Evolutionary conservation across 2,888 invertebrate species (phyloP), one percentile per base, ranked within the genome.

Genomic region (Drosophila paranaensis): DNA sequence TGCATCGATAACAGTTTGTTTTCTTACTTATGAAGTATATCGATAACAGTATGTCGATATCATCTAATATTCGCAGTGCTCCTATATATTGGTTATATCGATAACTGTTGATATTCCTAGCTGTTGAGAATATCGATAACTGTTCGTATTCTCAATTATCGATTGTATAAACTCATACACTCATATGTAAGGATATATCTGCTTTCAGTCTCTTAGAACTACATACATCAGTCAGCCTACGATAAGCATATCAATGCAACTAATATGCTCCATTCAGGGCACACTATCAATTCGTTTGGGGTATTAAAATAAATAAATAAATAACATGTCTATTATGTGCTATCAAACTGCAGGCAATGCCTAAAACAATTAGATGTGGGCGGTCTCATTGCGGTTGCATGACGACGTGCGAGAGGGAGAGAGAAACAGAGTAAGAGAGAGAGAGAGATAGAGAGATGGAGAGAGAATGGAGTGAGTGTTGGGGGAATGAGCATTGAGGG

Each of bases 291-390:
- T 40, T 35, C 51, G 37, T 53, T 37, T 25, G 35, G 51, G 51
- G 51, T 25, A 53, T 53, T 53, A 56, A 56, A 46, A 50, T 57
- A 70, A 62, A 62, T 65, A 53, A 56, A 66, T 81, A 77, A 71
- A 77, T 60, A 77, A 66, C 65, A 69, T 74, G 75, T 82, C 72
- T 84, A 89, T 88, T 88, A 89, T 87, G 74, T 87, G 85, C 64
- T 83, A 83, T 83, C 84, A 54, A 77, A 87, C 43, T 74, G 78
- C 71, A 43, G 68, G 58, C 65, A 60, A 53, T 60, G 82, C 62
- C 65, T 55, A 73, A 78, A 81, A 77, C 74, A 81, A 81, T 77
- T 81, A 77, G 27, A 51, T 63, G 64, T 69, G 62, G 56, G 42
- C 25, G 57, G 35, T 35, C 20, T 53, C 53, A 39, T 16, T 35